Evolutionary conservation across 2,113 vertebrate genomes (phyloP), one percentile per base, ranked within the genome.

Genomic region (Solea solea): DNA sequence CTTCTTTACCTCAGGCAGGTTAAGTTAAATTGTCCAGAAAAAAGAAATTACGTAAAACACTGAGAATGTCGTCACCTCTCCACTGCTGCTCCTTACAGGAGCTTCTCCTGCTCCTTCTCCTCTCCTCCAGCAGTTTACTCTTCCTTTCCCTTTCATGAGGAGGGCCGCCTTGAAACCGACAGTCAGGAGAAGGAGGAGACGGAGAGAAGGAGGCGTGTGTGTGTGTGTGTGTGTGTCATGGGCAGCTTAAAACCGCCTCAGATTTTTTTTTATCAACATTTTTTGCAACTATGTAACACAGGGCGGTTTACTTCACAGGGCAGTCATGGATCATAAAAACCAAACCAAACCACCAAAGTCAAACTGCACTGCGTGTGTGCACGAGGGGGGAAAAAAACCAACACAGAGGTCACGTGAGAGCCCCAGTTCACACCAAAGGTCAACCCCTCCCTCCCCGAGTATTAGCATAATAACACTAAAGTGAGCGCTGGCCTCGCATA

Each of bases 191-290:
- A 59, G 82, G 81, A 69, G 58, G 7, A 3, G 60, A 12, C 11
- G 45, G 8, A 39, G 9, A 14, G 46, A 48, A 64, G 39, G 54
- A 14, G 45, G 3, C 12, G 12, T 0, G 14, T 8, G 5, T 50
- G 1, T 9, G 14, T 4, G 34, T 34, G 34, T 34, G 34, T 34
- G 54, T 27, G 54, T 66, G 48, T 48, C 45, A 68, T 27, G 90
- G 92, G 93, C 59, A 77, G 42, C 85, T 94, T 91, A 92, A 94
- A 93, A 94, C 93, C 67, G 89, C 12, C 54, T 69, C 39, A 3
- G 64, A 21, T 15, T 74, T 78, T 88, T 78, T 86, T 80, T 74
- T 74, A 92, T 89, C 88, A 91, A 90, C 81, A 88, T 89, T 90
- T 90, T 86, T 78, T 88, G 80, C 69, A 72, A 74, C 72, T 61